phyloP scores from a whole-genome alignment of 2,888 invertebrate species.

The Sthenelais limicola region DNA sequence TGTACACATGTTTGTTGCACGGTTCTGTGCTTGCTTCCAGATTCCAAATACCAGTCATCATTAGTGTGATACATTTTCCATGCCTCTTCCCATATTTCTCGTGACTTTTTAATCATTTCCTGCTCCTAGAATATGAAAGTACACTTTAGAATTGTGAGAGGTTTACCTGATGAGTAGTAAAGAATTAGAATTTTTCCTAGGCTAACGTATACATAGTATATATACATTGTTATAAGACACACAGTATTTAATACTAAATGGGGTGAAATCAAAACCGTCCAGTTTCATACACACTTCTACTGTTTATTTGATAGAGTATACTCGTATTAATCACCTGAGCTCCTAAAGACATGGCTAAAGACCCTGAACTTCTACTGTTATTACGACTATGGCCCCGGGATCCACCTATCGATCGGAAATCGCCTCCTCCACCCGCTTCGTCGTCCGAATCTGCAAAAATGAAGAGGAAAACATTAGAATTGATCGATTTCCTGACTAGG shows the following conservation, averaged over 20 bases:
- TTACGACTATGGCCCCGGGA: constrained; percentile 26
- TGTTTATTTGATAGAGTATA: neutral
- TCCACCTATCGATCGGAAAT: constrained; percentile 25
- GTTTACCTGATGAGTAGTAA: neutral
- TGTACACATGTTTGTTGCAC: constrained; percentile 41
- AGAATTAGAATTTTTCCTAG: neutral
- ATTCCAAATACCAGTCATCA: constrained; percentile 48
- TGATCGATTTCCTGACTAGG: neutral
- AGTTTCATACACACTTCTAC: no score
- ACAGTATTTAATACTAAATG: constrained; percentile 1
- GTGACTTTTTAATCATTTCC: constrained; percentile 39
- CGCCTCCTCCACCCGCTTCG: constrained; percentile 16
- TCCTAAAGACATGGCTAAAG: constrained; percentile 27
- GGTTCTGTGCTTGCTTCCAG: neutral
- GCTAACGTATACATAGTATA: neutral
- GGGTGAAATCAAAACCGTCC: no score
- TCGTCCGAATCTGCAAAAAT: constrained; percentile 33
- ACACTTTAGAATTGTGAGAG: neutral
- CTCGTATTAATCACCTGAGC: constrained; percentile 11
- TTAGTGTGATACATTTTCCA: constrained; percentile 42
- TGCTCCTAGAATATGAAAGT: constrained; percentile 37
- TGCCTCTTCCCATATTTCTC: constrained; percentile 46
- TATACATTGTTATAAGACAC: no score
- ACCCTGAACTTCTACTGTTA: constrained; percentile 29
- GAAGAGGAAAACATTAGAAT: neutral